A percentile compares a stretch with the other conserved stretches of the same genome.
Conservation (phyloP, 2,113 vertebrate genomes). For the Plestiodon gilberti region DNA sequence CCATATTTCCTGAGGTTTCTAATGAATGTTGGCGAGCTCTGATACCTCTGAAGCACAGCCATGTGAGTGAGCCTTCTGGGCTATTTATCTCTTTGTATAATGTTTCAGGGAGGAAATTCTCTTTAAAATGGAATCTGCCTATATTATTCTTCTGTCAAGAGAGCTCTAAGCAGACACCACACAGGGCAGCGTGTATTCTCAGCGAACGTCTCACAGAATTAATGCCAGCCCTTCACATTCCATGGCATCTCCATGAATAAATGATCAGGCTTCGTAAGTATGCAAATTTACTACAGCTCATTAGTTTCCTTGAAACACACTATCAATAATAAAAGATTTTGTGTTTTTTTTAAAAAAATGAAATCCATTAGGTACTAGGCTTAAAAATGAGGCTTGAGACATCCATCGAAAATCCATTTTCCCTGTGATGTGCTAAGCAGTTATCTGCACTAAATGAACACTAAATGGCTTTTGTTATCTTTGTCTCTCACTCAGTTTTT, state of each 20-base stretch:
- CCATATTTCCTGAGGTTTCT: neutral
- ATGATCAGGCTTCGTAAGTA: constrained; percentile 52
- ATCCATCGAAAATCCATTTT: neutral
- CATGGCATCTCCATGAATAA: constrained; percentile 50
- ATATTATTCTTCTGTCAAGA: constrained; percentile 22
- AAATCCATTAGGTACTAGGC: constrained; percentile 45
- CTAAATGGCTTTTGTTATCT: no score
- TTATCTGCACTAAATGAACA: neutral
- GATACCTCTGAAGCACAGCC: neutral
- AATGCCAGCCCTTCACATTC: constrained; percentile 36
- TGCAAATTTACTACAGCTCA: constrained; percentile 63
- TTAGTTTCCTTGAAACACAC: constrained; percentile 60
- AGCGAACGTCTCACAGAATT: constrained; percentile 37
- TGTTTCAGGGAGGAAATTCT: constrained; percentile 7
- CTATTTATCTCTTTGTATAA: constrained; percentile 25
- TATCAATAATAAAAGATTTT: constrained; percentile 64
- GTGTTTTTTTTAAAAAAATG: constrained; percentile 53
- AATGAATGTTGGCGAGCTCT: neutral
- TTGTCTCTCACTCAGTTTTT: no score
- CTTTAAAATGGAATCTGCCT: constrained; percentile 19
- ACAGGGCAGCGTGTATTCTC: neutral
- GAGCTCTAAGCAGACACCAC: neutral
- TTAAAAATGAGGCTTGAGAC: constrained; percentile 30
- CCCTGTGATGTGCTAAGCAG: neutral
- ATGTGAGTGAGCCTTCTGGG: neutral